A percentile compares a stretch with the other conserved stretches of the same genome.
These are phyloP conservation scores for Ectropis grisescens DNA, from an alignment of 1,140 invertebrate species.

Conservation along the genomic window DNA sequence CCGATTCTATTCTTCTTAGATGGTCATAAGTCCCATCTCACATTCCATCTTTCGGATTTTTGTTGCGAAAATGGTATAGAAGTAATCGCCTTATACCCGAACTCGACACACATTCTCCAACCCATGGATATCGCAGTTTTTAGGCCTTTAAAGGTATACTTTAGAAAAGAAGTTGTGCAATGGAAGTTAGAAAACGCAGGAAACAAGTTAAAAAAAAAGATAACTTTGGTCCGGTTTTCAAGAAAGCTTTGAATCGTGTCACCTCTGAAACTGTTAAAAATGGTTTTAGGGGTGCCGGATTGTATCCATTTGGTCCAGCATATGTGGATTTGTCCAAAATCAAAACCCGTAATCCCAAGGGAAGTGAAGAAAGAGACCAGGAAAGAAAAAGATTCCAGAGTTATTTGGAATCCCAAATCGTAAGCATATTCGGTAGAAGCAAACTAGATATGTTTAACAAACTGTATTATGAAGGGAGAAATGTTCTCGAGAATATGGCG, in stretches of 20 bases:
- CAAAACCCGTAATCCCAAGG: slow-evolving; percentile 5
- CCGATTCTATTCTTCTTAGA: slow-evolving; percentile 42
- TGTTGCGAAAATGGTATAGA: slow-evolving; percentile 30
- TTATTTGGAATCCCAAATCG: slow-evolving; percentile 6
- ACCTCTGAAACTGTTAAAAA: slow-evolving; percentile 9
- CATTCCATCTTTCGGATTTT: slow-evolving; percentile 26
- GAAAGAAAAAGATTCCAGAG: neutral
- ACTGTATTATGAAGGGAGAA: slow-evolving; percentile 7
- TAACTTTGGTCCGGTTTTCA: slow-evolving; percentile 10
- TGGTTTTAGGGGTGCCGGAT: slow-evolving; percentile 12
- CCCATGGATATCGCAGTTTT: slow-evolving; percentile 27
- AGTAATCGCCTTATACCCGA: slow-evolving; percentile 43
- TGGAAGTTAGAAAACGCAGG: slow-evolving; percentile 13
- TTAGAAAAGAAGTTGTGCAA: slow-evolving; percentile 10
- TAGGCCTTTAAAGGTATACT: slow-evolving; percentile 12
- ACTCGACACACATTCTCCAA: slow-evolving; percentile 55
- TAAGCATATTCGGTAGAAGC: slow-evolving; percentile 4
- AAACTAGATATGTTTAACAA: slow-evolving; percentile 7
- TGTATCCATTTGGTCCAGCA: slow-evolving; percentile 13
- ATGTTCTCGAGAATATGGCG: slow-evolving; percentile 1
- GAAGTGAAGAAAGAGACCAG: too few relatives aligned
- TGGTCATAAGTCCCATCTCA: slow-evolving; percentile 35
- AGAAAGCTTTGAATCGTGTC: slow-evolving; percentile 10
- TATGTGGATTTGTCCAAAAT: slow-evolving; percentile 15
- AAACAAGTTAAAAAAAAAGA: slow-evolving; percentile 12